These are phyloP conservation scores for Aradus depressus DNA, from an alignment of 2,888 invertebrate species.

Conservation along the genomic window DNA sequence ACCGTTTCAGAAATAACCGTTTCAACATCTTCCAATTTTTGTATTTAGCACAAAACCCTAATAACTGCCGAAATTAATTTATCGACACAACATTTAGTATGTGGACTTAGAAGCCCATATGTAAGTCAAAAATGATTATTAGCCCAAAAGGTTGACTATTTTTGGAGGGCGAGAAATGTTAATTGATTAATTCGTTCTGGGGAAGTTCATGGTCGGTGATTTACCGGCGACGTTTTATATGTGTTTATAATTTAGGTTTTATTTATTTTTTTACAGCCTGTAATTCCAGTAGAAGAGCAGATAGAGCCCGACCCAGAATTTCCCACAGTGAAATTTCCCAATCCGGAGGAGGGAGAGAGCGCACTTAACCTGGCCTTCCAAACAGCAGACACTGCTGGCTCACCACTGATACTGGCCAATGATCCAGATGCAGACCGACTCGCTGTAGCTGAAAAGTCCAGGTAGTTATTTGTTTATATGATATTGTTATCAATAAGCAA, in stretches of 20 bases:
- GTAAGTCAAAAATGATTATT: too few species aligned
- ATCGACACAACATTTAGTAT: too few species aligned
- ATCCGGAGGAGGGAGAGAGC: slow-evolving; percentile 90
- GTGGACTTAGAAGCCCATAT: too few species aligned
- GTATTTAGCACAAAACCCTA: too few species aligned
- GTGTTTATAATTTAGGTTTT: neutral
- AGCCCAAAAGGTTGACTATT: too few species aligned
- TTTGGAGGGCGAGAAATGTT: too few species aligned
- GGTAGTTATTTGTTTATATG: slow-evolving; percentile 17
- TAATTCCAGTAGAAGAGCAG: slow-evolving; percentile 60
- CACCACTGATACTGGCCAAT: slow-evolving; percentile 78
- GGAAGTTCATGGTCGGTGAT: neutral
- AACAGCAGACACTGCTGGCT: slow-evolving; percentile 59
- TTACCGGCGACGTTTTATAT: slow-evolving; percentile 1
- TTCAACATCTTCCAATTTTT: too few species aligned
- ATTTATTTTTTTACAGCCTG: slow-evolving; percentile 39
- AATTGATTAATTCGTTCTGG: neutral
- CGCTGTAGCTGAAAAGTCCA: slow-evolving; percentile 77
- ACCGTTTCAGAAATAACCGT: too few species aligned
- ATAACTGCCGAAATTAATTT: too few species aligned
- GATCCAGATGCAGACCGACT: slow-evolving; percentile 97
- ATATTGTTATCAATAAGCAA: too few species aligned
- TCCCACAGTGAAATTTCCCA: slow-evolving; percentile 92
- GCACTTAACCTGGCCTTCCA: slow-evolving; percentile 62
- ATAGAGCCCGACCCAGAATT: slow-evolving; percentile 90